Evolutionary conservation across 2,113 vertebrate genomes (phyloP), one percentile per base, ranked within the genome.

Genomic region (Mustela lutreola): DNA sequence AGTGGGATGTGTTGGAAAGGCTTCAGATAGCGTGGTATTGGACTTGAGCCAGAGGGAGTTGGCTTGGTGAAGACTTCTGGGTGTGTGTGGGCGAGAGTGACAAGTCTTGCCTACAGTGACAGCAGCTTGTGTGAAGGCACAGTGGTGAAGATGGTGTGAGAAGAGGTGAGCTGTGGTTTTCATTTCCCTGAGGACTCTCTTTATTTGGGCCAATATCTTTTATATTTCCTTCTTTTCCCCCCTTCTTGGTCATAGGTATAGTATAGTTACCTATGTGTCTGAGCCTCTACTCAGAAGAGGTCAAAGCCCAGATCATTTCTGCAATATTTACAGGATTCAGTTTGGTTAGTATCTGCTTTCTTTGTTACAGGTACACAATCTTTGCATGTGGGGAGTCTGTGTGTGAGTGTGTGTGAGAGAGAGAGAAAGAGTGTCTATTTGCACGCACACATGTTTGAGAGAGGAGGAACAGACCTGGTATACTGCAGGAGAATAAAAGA

Each of bases 261-360:
- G 45, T 86, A 5, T 26, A 42, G 22, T 91, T 75, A 36, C 24
- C 36, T 36, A 1, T 19, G n/a, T 71, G 76, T 58, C 5, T 11
- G 5, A 60, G 3, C 19, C 26, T 85, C 5, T 67, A 1, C 36
- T 58, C 39, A 75, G 48, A 53, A 78, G 71, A 79, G 24, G 53
- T 79, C 70, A 71, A 45, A 92, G 22, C 58, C 21, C 11, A 73
- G 39, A 80, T 7, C 18, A 5, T 76, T 15, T 82, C 42, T 45
- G 21, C 9, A 26, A 0, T 58, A 5, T 50, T 70, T 26, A 56
- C 2, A 15, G 24, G 22, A 0, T 80, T 28, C 11, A 0, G 11
- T 84, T 53, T 56, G 36, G 2, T 82, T 60, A 12, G 7, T 31
- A 10, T 48, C 39, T 83, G 22, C n/a, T 62, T 84, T 36, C 28